Evolutionary conservation across 2,797 vertebrate species (phyloP), one percentile per base, ranked within the genome.

Genomic region (Eremophila alpestris): DNA sequence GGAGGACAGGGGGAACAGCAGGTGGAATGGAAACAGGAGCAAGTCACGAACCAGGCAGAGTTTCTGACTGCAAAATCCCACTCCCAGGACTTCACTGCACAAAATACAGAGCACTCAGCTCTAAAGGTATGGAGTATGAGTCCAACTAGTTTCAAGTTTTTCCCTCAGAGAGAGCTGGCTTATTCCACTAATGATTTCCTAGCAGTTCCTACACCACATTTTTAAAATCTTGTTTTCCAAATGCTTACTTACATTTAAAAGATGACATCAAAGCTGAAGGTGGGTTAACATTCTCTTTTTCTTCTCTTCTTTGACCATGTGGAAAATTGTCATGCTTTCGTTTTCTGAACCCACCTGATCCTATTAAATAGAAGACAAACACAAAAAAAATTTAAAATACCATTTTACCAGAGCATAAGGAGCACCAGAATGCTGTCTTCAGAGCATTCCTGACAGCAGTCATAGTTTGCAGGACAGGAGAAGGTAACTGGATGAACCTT

Each of bases 171-270:
- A 90, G 52, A 62, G 10, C 1, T 30, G 11, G 32, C 63, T 94
- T 91, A 81, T 81, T 83, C 46, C 14, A 68, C 5, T 32, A 59
- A 30, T 10, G 30, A 74, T 18, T 77, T 93, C 52, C 64, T 27
- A 84, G 43, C 9, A 70, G 41, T 73, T 94, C 73, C 73, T 63
- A 58, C 15, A 71, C 8, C 15, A 29, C 1, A 1, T 19, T 73
- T 73, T 55, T 38, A 63, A 51, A 27, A 89, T 60, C 30, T 67
- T 41, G 2, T 49, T 63, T 87, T 77, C 51, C 54, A 86, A 56
- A 75, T 54, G 63, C 18, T 55, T 92, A 97, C 97, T 97, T 97
- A 99, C 99, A 97, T 98, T 98, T 99, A 97, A 99, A 99, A 80
- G 98, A 98, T 4, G 97, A 55, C 76, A 98, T 96, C 93, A 99